These are phyloP conservation scores for Diadromus collaris DNA, from an alignment of 2,888 invertebrate genomes.

Conservation along the genomic window DNA sequence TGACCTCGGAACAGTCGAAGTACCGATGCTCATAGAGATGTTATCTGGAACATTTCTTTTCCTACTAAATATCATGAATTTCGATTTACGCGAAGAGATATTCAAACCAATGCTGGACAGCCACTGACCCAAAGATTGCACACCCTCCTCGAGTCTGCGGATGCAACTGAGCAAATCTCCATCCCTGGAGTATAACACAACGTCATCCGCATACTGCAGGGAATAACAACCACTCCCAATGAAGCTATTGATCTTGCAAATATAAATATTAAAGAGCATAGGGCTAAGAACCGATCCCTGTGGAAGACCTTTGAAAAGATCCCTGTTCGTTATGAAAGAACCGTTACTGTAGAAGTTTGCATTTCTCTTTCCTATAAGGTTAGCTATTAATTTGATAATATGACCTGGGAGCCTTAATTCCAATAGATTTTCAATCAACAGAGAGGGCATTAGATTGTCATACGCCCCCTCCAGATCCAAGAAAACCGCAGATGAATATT, in stretches of 20 bases:
- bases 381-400: not conserved
- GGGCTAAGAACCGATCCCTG: slow-evolving; percentile 18
- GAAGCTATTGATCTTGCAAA: not conserved
- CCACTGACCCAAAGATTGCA: not conserved
- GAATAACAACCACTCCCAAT: not conserved
- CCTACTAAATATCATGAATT: not conserved
- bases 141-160: not conserved
- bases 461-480: slow-evolving; percentile 19
- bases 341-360: slow-evolving; percentile 11
- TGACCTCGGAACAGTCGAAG: not conserved
- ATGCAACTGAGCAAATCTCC: not conserved
- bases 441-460: slow-evolving; percentile 1
- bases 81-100: not conserved
- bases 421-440: not conserved
- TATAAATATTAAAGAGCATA: slow-evolving; percentile 11
- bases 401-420: not conserved
- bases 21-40: not conserved
- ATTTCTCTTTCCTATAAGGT: not conserved
- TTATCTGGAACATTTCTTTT: not conserved
- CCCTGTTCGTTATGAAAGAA: not conserved
- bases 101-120: not conserved
- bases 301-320: not conserved
- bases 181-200: not conserved
- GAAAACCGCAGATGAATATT: slow-evolving; percentile 10
- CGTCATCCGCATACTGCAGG: slow-evolving; percentile 14